phyloP scores from a whole-genome alignment of 2,113 vertebrate species.

The Calonectris borealis region DNA sequence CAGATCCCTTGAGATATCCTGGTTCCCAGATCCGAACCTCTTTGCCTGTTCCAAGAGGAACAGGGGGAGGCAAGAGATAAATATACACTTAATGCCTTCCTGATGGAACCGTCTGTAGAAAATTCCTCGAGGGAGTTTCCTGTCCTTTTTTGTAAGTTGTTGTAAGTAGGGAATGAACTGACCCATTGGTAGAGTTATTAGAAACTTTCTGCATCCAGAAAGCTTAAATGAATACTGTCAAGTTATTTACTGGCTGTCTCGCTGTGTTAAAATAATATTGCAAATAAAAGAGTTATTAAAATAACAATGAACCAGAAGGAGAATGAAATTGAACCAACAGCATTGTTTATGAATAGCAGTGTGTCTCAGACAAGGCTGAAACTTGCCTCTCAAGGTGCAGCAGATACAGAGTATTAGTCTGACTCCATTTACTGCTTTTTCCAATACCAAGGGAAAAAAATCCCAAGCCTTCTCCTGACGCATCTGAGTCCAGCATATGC shows the following conservation, averaged over 20 bases:
- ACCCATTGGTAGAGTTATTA: constrained; percentile 8
- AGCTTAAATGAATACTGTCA: neutral
- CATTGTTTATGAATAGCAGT: neutral
- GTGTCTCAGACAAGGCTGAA: neutral
- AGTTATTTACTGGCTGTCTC: neutral
- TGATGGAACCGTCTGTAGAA: constrained; percentile 41
- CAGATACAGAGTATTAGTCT: constrained; percentile 3
- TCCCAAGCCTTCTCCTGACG: neutral
- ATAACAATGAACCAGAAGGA: constrained; percentile 24
- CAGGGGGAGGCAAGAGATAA: constrained; percentile 51
- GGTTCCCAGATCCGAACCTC: constrained; percentile 14
- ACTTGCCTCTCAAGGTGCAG: constrained; percentile 3
- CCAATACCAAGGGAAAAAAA: neutral
- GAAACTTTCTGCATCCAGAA: neutral
- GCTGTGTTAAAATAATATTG: constrained; percentile 44
- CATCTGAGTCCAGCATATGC: neutral
- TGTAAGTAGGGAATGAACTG: neutral
- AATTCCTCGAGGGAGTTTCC: constrained; percentile 61
- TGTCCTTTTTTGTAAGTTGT: constrained; percentile 4
- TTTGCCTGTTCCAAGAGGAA: constrained; percentile 35
- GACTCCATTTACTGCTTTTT: constrained; percentile 38
- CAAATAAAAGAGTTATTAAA: constrained; percentile 60
- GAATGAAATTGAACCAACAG: neutral
- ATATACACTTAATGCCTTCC: constrained; percentile 63
- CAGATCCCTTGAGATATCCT: constrained; percentile 52